Evolutionary conservation across 2,113 vertebrate genomes (phyloP).

Genomic region (Okapia johnstoni): DNA sequence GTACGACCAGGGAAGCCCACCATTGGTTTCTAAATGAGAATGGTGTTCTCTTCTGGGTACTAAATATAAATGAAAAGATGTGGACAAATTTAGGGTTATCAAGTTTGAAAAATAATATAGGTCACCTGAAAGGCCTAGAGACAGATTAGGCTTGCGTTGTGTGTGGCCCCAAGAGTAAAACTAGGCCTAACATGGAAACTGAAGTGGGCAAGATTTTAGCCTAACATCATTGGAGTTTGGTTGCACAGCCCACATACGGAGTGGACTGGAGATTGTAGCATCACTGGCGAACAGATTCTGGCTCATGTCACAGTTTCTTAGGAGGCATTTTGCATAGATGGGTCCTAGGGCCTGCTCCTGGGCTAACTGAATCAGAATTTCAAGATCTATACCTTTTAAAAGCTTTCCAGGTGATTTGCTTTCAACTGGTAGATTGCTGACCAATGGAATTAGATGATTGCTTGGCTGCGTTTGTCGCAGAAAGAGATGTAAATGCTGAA

Average conservation of each 20-base stretch:
- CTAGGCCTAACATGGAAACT: background rate
- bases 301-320: background rate
- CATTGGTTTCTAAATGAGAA: background rate
- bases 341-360: no score
- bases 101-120: background rate
- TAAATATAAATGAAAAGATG: background rate
- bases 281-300: background rate
- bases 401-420: background rate
- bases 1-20: no score
- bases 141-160: background rate
- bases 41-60: background rate
- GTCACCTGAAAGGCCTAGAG: background rate
- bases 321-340: no score
- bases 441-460: background rate
- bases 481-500: background rate
- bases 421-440: background rate
- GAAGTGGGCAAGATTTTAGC: background rate
- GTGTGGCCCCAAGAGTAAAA: background rate
- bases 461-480: background rate
- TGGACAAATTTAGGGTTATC: background rate
- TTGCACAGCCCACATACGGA: background rate
- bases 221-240: background rate
- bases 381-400: background rate
- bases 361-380: background rate
- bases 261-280: background rate